Evolutionary conservation across 37 sponge, comb jelly and placozoan species (phyloP).

Genomic region (Geodia barretti): DNA sequence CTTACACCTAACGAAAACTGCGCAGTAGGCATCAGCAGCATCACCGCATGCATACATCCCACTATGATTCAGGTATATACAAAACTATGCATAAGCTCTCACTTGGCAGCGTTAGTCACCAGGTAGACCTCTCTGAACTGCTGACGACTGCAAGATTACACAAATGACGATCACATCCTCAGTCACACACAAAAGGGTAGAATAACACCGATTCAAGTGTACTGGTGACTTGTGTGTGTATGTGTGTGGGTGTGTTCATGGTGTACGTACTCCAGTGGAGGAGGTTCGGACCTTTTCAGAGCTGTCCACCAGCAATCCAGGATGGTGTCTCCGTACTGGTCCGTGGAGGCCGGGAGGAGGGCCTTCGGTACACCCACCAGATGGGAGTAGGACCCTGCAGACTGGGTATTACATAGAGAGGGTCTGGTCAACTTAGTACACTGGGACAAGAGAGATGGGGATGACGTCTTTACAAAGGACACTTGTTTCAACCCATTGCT

Average conservation of each 20-base stretch:
- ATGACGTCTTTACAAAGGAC: background rate
- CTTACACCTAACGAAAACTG: background rate
- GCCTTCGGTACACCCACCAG: constrained; percentile 88
- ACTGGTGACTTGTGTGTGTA: no score
- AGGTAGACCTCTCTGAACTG: constrained; percentile 81
- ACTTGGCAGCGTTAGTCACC: constrained; percentile 93
- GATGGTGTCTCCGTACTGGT: constrained; percentile 60
- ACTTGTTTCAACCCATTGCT: no score
- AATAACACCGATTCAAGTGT: no score
- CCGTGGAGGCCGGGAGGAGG: constrained; percentile 73
- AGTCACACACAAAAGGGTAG: background rate
- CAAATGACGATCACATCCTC: background rate
- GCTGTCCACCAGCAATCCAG: constrained; percentile 86
- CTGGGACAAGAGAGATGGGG: background rate
- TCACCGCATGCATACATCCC: background rate
- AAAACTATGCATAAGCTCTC: background rate
- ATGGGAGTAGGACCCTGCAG: constrained; percentile 42
- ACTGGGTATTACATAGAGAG: constrained; percentile 2
- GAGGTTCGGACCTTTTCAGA: constrained; percentile 60
- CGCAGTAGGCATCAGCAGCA: no score
- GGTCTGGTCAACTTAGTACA: background rate
- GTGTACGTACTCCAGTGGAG: background rate
- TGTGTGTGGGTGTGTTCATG: background rate
- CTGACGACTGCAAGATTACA: constrained; percentile 61
- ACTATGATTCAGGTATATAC: background rate